Evolutionary conservation across 2,888 invertebrate genomes (phyloP).

Genomic region (Patella ulyssiponensis): DNA sequence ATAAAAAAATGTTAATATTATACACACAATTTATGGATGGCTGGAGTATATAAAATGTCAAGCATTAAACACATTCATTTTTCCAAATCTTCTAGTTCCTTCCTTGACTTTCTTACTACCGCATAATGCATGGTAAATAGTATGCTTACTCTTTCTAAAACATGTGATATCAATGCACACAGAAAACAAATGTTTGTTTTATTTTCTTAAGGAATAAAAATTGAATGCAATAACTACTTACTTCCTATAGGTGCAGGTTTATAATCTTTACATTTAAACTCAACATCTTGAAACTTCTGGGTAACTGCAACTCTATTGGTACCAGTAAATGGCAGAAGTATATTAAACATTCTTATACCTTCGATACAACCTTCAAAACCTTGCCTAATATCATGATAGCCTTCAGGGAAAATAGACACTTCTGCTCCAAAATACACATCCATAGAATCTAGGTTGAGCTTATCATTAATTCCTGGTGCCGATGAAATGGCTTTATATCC

Average conservation of each 20-base stretch:
- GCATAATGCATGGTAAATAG: too few relatives aligned
- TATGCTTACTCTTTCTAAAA: too few relatives aligned
- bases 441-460: slow-evolving; percentile 87
- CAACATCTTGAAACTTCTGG: slow-evolving; percentile 70
- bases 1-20: too few relatives aligned
- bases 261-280: slow-evolving; percentile 70
- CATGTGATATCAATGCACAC: neutral
- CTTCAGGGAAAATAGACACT: slow-evolving; percentile 73
- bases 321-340: slow-evolving; percentile 78
- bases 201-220: slow-evolving; percentile 20
- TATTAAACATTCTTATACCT: slow-evolving; percentile 84
- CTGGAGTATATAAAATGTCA: too few relatives aligned
- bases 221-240: neutral
- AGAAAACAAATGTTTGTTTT: slow-evolving; percentile 2
- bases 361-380: slow-evolving; percentile 95
- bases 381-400: slow-evolving; percentile 77
- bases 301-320: slow-evolving; percentile 73
- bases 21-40: too few relatives aligned
- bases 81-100: neutral
- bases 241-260: neutral
- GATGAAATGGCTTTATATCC: slow-evolving; percentile 78
- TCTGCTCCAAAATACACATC: slow-evolving; percentile 89
- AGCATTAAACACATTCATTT: too few relatives aligned
- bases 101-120: neutral
- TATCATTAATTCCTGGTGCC: slow-evolving; percentile 86